These are phyloP conservation scores for Enteromius paludinosus DNA, from an alignment of 2,797 vertebrate genomes.

Conservation along the genomic window DNA sequence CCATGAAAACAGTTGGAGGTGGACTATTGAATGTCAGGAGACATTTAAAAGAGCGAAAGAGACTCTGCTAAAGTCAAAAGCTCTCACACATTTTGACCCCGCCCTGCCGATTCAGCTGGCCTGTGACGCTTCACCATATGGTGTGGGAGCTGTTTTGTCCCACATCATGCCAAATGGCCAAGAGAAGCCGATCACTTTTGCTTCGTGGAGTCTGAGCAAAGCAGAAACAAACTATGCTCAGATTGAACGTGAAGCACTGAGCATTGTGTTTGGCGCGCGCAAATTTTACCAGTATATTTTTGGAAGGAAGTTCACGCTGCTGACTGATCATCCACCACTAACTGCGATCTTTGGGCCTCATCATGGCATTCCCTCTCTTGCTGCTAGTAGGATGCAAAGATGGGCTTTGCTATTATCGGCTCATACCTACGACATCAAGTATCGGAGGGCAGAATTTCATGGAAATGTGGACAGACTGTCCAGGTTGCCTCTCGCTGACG, in stretches of 20 bases:
- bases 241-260: conserved; percentile 1
- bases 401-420: conserved; percentile 33
- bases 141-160: background rate
- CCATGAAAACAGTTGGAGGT: no score
- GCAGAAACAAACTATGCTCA: conserved; percentile 21
- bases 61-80: no score
- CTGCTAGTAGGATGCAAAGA: conserved; percentile 38
- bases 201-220: conserved; percentile 9
- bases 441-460: background rate
- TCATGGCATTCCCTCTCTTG: conserved; percentile 18
- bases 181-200: conserved; percentile 10
- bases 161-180: conserved; percentile 7
- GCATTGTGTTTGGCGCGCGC: conserved; percentile 16
- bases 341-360: conserved; percentile 25
- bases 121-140: no score
- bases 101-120: no score
- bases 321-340: conserved; percentile 26
- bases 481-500: background rate
- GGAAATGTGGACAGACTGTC: conserved; percentile 28
- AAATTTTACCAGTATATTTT: conserved; percentile 34
- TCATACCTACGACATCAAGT: conserved; percentile 43
- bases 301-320: conserved; percentile 28
- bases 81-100: no score
- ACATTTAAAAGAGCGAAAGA: no score
- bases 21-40: no score